Evolutionary conservation across 1,140 invertebrate genomes (phyloP), one percentile per base, ranked within the genome.

Genomic region (Rhopalosiphum padi): DNA sequence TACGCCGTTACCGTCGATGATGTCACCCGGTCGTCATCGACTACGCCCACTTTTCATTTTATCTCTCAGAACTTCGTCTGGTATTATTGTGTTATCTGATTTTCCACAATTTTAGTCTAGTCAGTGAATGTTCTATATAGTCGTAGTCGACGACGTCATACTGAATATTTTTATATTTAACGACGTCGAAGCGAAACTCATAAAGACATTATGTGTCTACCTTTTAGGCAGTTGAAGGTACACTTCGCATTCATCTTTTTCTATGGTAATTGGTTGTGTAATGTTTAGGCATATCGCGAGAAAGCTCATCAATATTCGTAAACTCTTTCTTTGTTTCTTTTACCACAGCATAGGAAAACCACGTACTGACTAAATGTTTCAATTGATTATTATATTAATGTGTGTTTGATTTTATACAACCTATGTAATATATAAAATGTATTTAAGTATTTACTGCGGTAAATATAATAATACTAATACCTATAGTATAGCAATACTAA

Each of bases 11-110:
- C 30, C 55, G 89, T 60, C 37, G 89, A 90, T 90, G 89, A 90
- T 90, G 89, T 90, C 89, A 90, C 51, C 53, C 35, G 60, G 88
- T 43, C 60, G 88, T 90, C 88, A 90, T 37, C 53, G 89, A 90
- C 89, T 90, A 68, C 89, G 89, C 89, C 89, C 89, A 68, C 55
- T 68, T 90, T 60, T 68, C 25, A 23, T 90, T 60, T 60, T 90
- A 90, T 90, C 55, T 68, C 41, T 43, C 53, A 37, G 37, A n/a
- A 90, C 53, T 68, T 18, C 37, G 89, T 60, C 37, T 41, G 30
- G 30, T 60, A 11, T 11, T 11, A 55, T 5, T 15, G 87, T 89
- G 15, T 89, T 89, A 89, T 89, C 88, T 89, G n/a, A 23, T 89
- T 51, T 55, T 55, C 88, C 89, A 25, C 22, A 60, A 60, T n/a